These are phyloP conservation scores for Lordiphosa clarofinis DNA, from an alignment of 1,140 invertebrate species.

Conservation along the genomic window DNA sequence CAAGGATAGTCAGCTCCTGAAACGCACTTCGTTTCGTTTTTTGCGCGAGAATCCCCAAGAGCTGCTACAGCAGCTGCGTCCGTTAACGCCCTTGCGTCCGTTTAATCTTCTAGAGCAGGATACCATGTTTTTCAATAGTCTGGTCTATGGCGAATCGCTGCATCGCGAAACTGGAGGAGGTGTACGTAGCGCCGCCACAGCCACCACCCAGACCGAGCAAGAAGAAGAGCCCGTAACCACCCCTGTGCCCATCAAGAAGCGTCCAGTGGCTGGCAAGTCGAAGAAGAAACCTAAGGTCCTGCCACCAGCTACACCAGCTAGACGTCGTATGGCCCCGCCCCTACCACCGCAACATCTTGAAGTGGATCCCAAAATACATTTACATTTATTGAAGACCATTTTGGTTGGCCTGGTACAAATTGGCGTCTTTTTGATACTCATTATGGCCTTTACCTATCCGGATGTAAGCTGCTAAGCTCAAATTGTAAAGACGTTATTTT, in stretches of 20 bases:
- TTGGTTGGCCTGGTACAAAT: constrained; percentile 57
- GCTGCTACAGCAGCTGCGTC: constrained; percentile 48
- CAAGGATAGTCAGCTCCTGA: constrained; percentile 8
- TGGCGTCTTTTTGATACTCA: constrained; percentile 56
- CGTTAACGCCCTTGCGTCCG: constrained; percentile 4
- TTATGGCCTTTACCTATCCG: constrained; percentile 70
- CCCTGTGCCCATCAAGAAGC: too few relatives aligned
- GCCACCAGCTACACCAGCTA: too few relatives aligned
- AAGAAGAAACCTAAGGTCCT: too few relatives aligned
- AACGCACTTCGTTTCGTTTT: constrained; percentile 51
- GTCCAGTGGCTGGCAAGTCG: too few relatives aligned
- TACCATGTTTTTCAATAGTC: constrained; percentile 60
- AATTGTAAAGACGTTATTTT: too few relatives aligned
- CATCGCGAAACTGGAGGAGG: constrained; percentile 20
- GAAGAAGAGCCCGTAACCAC: too few relatives aligned
- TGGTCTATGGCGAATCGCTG: constrained; percentile 12
- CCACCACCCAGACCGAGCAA: too few relatives aligned
- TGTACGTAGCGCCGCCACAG: too few relatives aligned
- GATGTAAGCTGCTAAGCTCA: constrained; percentile 51
- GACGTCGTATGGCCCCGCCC: constrained; percentile 16
- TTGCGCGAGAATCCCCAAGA: constrained; percentile 54
- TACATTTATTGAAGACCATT: constrained; percentile 54
- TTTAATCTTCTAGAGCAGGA: constrained; percentile 67
- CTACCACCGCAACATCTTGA: background rate
- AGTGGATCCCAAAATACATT: constrained; percentile 32